Conservation (phyloP, 2,888 invertebrate species). For the Ditula angustiorana region DNA sequence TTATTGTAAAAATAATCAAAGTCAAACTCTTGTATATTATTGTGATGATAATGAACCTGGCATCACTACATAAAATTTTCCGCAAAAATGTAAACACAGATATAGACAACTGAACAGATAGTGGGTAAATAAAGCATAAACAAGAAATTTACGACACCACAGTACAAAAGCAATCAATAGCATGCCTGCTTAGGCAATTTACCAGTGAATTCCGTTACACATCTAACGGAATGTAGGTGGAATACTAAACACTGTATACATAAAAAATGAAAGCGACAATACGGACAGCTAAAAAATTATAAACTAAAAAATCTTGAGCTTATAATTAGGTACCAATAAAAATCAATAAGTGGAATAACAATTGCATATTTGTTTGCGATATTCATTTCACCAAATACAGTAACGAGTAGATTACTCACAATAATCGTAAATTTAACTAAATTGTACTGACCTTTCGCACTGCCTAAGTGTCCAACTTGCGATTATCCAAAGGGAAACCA, state of each 20-base stretch:
- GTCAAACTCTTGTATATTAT: slow-evolving; percentile 82
- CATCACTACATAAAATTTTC: slow-evolving; percentile 66
- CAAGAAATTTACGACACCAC: slow-evolving; percentile 76
- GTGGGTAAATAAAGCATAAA: slow-evolving; percentile 73
- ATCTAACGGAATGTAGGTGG: slow-evolving; percentile 54
- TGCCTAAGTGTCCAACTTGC: slow-evolving; percentile 99
- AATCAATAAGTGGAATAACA: neutral
- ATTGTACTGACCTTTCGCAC: slow-evolving; percentile 95
- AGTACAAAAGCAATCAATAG: slow-evolving; percentile 81
- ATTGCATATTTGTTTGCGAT: slow-evolving; percentile 15
- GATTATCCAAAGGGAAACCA: slow-evolving; percentile 99
- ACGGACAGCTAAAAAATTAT: slow-evolving; percentile 52
- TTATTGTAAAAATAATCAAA: slow-evolving; percentile 71
- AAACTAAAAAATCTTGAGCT: slow-evolving; percentile 49
- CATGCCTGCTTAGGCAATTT: slow-evolving; percentile 77
- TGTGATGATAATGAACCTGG: slow-evolving; percentile 78
- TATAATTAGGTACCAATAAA: neutral
- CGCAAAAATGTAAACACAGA: slow-evolving; percentile 60
- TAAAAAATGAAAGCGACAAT: slow-evolving; percentile 66
- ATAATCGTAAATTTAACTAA: slow-evolving; percentile 51
- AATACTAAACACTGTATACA: slow-evolving; percentile 58
- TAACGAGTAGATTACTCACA: slow-evolving; percentile 4
- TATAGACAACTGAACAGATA: slow-evolving; percentile 69
- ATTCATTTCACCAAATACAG: slow-evolving; percentile 12
- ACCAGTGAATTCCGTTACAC: slow-evolving; percentile 61